Percentiles rank a stretch among this genome's conserved stretches.
phyloP scores from a whole-genome alignment of 1,140 invertebrate species.

The Carposina sasakii region DNA sequence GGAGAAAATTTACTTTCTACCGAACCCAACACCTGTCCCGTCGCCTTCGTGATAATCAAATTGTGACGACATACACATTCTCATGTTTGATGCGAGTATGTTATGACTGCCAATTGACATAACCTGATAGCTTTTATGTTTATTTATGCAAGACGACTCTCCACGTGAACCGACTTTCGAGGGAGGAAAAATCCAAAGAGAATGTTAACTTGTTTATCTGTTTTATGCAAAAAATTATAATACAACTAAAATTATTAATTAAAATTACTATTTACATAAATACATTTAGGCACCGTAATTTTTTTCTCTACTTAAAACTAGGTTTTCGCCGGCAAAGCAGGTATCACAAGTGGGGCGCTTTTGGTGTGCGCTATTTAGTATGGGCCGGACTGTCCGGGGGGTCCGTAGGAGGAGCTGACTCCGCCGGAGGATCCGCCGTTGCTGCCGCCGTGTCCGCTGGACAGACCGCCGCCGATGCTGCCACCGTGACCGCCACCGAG shows the following conservation, averaged over 20 bases:
- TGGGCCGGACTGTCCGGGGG: constrained; percentile 65
- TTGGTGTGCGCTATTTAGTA: constrained; percentile 54
- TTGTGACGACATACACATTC: constrained; percentile 4
- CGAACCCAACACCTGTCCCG: constrained; percentile 38
- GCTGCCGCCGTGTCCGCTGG: constrained; percentile 45
- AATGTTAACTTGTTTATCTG: constrained; percentile 48
- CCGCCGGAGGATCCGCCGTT: constrained; percentile 34
- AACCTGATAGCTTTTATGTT: too few species aligned
- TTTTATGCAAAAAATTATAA: constrained; percentile 71
- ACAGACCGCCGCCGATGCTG: constrained; percentile 37
- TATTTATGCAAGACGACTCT: not conserved
- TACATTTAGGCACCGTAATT: constrained; percentile 73
- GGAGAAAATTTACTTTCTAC: constrained; percentile 63
- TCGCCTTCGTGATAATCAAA: constrained; percentile 27
- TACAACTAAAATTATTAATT: constrained; percentile 70
- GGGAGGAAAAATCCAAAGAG: constrained; percentile 29
- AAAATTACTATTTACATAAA: constrained; percentile 74
- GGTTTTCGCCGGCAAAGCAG: constrained; percentile 62
- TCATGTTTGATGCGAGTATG: not conserved
- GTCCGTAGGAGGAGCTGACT: constrained; percentile 62
- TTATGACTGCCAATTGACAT: too few species aligned
- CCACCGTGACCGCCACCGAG: constrained; percentile 43
- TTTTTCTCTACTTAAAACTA: constrained; percentile 69
- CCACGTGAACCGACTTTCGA: not conserved
- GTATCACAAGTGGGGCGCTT: constrained; percentile 63